phyloP scores from a whole-genome alignment of 2,888 invertebrate genomes.

The Serrognathus titanus region DNA sequence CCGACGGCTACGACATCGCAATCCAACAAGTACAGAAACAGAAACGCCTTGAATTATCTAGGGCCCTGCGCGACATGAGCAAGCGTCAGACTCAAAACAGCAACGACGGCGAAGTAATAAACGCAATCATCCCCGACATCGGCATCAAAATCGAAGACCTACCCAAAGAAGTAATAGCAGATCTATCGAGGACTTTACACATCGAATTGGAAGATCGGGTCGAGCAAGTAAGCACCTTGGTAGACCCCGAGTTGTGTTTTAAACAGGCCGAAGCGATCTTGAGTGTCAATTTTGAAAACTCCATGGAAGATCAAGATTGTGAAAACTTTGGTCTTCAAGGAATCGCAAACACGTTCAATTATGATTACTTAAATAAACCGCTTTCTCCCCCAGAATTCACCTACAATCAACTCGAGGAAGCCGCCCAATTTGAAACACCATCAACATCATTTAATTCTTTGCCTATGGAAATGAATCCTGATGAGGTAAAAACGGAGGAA shows the following conservation, averaged over 20 bases:
- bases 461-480: not conserved
- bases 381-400: not conserved
- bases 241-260: conserved; percentile 27
- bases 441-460: not conserved
- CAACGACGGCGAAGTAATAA: conserved; percentile 35
- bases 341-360: conserved; percentile 5
- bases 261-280: conserved; percentile 26
- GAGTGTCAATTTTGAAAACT: conserved; percentile 13
- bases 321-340: not conserved
- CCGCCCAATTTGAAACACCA: not conserved
- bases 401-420: not conserved
- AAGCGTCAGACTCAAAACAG: conserved; percentile 26
- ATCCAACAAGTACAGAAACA: conserved; percentile 43
- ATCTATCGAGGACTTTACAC: conserved; percentile 35
- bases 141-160: conserved; percentile 44
- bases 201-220: conserved; percentile 1
- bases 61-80: conserved; percentile 42
- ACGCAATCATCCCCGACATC: conserved; percentile 45
- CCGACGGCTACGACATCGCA: conserved; percentile 39
- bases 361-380: conserved; percentile 14
- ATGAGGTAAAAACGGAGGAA: not conserved
- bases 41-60: conserved; percentile 43
- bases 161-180: conserved; percentile 40
- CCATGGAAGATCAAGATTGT: not conserved
- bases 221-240: not conserved